Evolutionary conservation across 2,888 invertebrate species (phyloP).

Genomic region (Monopis laevigella): DNA sequence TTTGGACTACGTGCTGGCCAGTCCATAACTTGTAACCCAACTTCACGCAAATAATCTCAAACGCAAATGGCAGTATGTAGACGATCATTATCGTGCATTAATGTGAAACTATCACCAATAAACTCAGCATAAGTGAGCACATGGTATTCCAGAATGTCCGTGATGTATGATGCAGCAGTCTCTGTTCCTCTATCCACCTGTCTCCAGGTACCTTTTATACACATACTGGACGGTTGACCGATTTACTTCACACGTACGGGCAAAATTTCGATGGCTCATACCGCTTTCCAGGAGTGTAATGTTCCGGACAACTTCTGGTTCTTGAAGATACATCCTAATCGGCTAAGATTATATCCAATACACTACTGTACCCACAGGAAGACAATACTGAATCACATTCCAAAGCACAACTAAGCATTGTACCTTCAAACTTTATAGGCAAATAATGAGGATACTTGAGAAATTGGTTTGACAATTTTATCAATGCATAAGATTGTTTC

Average conservation of each 20-base stretch:
- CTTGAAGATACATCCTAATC: background rate
- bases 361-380: background rate
- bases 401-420: background rate
- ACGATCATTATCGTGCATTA: too few species aligned
- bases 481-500: too few species aligned
- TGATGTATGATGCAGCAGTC: too few species aligned
- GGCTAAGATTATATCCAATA: background rate
- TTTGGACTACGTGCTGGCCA: too few species aligned
- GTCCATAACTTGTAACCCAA: too few species aligned
- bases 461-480: background rate
- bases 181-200: too few species aligned
- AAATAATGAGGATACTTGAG: background rate
- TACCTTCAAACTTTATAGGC: background rate
- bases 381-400: background rate
- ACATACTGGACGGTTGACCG: background rate
- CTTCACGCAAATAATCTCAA: too few species aligned
- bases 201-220: background rate
- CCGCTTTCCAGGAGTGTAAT: background rate
- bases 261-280: background rate
- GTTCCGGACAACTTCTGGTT: background rate
- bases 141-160: too few species aligned
- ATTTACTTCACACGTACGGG: too few species aligned
- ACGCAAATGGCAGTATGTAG: too few species aligned
- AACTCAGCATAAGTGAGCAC: too few species aligned
- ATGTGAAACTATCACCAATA: too few species aligned